Base-by-base conservation (phyloP, 2,797 vertebrate species). In the Ctenopoma kingsleyae region DNA sequence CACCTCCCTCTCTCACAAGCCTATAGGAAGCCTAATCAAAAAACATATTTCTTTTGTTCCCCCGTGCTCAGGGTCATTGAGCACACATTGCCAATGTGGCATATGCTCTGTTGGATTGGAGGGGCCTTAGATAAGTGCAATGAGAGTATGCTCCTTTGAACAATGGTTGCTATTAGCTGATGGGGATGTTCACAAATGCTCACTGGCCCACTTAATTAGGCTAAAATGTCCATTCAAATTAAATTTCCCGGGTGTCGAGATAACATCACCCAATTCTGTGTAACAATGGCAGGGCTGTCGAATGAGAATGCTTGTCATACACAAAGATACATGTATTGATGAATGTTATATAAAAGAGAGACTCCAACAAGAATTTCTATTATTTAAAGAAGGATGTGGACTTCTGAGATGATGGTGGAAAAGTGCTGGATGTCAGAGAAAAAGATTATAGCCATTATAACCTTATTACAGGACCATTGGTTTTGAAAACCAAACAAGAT, bases 201-300 rank as follows among this genome's bases (percentile, higher is more conserved):
- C 82, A 87, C 72, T 71, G 89, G 80, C 78, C 82, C 71, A 81
- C 82, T 86, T 94, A 94, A 94, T 94, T 93, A 91, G 90, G 72
- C 85, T 91, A 89, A 93, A 94, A 94, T 82, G 91, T 92, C 90
- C 69, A 77, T 91, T 94, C 87, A 88, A 93, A 93, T 94, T 84
- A 90, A 91, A 91, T 88, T 91, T 85, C 76, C 85, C 6, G 62
- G 77, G 89, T 83, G 78, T 47, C 20, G 82, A 84, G 90, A 91
- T 91, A 93, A 93, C 85, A 71, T 80, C 22, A 47, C 35, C 56
- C 54, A 64, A 72, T 84, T 80, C 70, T 36, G 74, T 19, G 8
- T 74, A 86, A 86, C 80, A 67, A 73, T 13, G 46, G 53, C 66
- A 3, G 47, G 41, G 63, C 67, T 78, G 84, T 66, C 22, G 53